Evolutionary conservation across 2,113 vertebrate species (phyloP).

Genomic region (Mesoclemmys tuberculata): DNA sequence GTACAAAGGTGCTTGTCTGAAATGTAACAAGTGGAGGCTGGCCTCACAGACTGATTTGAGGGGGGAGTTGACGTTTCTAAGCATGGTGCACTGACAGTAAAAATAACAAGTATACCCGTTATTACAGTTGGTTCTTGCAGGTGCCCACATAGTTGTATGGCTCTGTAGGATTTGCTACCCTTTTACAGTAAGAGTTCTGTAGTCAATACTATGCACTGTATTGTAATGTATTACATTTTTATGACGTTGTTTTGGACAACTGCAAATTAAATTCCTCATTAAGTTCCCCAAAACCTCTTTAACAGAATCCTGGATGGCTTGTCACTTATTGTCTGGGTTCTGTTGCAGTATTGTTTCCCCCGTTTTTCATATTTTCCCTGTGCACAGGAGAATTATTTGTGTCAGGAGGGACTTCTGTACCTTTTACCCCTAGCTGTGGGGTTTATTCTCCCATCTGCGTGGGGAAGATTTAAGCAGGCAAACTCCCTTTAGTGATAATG

Average conservation of each 20-base stretch:
- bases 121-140: slow-evolving; percentile 13
- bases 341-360: not conserved
- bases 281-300: slow-evolving; percentile 1
- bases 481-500: not conserved
- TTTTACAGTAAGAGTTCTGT: slow-evolving; percentile 39
- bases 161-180: not conserved
- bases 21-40: not conserved
- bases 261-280: slow-evolving; percentile 9
- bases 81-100: not conserved
- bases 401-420: not conserved
- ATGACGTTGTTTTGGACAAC: slow-evolving; percentile 19
- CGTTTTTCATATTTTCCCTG: not conserved
- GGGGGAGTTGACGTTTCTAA: not conserved
- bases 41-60: not conserved
- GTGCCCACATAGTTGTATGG: not conserved
- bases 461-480: not conserved
- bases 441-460: not conserved
- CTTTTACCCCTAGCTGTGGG: not conserved
- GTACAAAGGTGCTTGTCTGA: not conserved
- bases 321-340: not conserved
- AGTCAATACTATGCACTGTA: slow-evolving; percentile 28
- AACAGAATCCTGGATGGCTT: not conserved
- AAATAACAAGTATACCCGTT: slow-evolving; percentile 4
- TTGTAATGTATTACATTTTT: slow-evolving; percentile 28
- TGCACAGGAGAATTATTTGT: not conserved